Base-by-base conservation (phyloP, 2,113 vertebrate species). In the Zosterops lateralis region DNA sequence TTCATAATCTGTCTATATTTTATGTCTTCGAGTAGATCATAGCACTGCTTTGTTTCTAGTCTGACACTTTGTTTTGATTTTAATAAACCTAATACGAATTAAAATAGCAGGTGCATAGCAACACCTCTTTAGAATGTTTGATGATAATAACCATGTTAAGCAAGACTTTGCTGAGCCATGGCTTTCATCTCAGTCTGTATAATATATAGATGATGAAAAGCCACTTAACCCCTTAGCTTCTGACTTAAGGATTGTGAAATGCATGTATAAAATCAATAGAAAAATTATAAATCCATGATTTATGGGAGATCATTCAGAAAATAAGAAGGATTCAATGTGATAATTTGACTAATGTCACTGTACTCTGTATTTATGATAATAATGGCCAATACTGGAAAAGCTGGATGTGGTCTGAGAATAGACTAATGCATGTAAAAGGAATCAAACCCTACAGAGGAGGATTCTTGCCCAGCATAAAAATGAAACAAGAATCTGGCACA, bases 81-180 rank as follows among this genome's bases (percentile, higher is more conserved):
- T 80, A 73, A 74, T 92, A 96, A 86, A 88, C 42, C 34, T 66
- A 83, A 70, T 66, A 75, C 0, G 25, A 92, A 90, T 84, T 92
- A 81, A 93, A 90, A 92, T 78, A 84, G 76, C 83, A 86, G 89
- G 89, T 95, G 86, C 86, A 87, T 36, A 72, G 61, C 73, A 90
- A 48, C 68, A 86, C 44, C 70, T 81, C 74, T 90, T 86, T 78
- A 78, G 65, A 89, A 36, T 70, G 25, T 89, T 92, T 95, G 50
- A 90, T 92, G 68, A 47, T 84, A 90, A 58, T 77, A 67, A 80
- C 44, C 36, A 32, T n/a, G 32, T 92, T 85, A 79, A 94, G 61
- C 40, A 87, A 84, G 86, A 60, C 22, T 75, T 81, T 71, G 44
- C 68, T 84, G 64, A 86, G 65, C 72, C 44, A 9, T 40, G 57